Evolutionary conservation across 2,888 invertebrate species (phyloP), one percentile per base, ranked within the genome.

Genomic region (Neoitamus cyanurus): DNA sequence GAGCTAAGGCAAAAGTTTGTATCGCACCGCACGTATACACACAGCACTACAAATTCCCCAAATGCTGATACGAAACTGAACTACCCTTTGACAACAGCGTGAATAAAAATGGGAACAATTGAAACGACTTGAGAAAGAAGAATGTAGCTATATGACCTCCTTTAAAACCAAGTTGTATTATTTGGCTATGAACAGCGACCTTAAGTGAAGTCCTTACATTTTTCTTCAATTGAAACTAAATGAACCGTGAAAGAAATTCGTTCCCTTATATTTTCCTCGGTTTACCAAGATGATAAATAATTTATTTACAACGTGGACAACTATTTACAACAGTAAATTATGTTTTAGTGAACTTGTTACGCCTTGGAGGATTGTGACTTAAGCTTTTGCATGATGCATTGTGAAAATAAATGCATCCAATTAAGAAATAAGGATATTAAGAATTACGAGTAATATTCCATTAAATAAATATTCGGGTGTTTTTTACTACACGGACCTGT

Each of bases 141-240:
- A 0, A n/a, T 42, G 5, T 42, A n/a, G 42, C 42, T 42, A 11
- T 42, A 11, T 15, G 42, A n/a, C 42, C 42, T 13, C 42, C 37
- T 42, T 42, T n/a, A 42, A n/a, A n/a, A n/a, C 42, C 13, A 42
- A 3, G 2, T 42, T 42, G 42, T 42, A 42, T 42, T 42, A 42
- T 42, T 42, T 13, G 42, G 3, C n/a, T 42, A 2, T 42, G 42
- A 42, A 42, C n/a, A n/a, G n/a, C 13, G 42, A 42, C 42, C 42
- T 3, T 42, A 42, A 42, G 42, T 2, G 31, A 46, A 48, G 25
- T 37, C 11, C 37, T 36, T 15, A 58, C 9, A 68, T 37, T 68
- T 82, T 82, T 68, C 82, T 68, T 25, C 28, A 69, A 68, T 58
- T 82, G 36, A 68, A 82, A 69, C 31, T 68, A 58, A 82, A 82